Evolutionary conservation across 2,888 invertebrate species (phyloP).

Genomic region (Eilema caniola): DNA sequence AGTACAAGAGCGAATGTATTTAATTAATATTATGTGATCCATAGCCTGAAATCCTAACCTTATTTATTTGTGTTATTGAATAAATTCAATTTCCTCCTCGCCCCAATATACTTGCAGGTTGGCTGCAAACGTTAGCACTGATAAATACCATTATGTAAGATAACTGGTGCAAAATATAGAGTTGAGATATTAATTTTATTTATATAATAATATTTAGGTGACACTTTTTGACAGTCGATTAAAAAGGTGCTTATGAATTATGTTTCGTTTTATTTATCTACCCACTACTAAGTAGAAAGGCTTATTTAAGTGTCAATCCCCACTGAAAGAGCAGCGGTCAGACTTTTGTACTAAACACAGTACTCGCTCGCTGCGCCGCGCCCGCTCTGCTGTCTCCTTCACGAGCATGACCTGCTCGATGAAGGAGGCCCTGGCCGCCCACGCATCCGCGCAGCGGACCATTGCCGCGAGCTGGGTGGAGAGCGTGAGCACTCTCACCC

Average conservation of each 20-base stretch:
- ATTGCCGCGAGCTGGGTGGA: too few species aligned
- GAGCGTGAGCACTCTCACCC: too few species aligned
- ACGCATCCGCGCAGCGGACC: too few species aligned
- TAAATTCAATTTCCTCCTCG: conserved; percentile 69
- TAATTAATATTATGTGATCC: conserved; percentile 57
- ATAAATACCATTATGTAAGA: conserved; percentile 63
- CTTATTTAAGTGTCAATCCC: too few species aligned
- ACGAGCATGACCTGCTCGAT: too few species aligned
- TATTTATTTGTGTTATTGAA: conserved; percentile 74
- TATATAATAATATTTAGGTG: conserved; percentile 46
- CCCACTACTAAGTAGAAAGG: neutral
- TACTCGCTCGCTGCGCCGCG: too few species aligned
- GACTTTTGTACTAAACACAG: too few species aligned
- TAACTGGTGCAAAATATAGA: conserved; percentile 70
- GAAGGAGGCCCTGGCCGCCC: too few species aligned
- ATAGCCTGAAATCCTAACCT: conserved; percentile 56
- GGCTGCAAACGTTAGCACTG: conserved; percentile 71
- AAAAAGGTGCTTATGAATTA: conserved; percentile 83
- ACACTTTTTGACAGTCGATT: conserved; percentile 82
- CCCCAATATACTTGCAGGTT: conserved; percentile 67
- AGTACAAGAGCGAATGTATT: conserved; percentile 82
- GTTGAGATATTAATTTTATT: conserved; percentile 78
- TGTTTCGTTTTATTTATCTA: conserved; percentile 45
- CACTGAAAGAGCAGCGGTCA: too few species aligned
- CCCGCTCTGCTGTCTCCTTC: too few species aligned